Evolutionary conservation across 2,888 invertebrate species (phyloP), one percentile per base, ranked within the genome.

Genomic region (Brachyopa scutellaris): DNA sequence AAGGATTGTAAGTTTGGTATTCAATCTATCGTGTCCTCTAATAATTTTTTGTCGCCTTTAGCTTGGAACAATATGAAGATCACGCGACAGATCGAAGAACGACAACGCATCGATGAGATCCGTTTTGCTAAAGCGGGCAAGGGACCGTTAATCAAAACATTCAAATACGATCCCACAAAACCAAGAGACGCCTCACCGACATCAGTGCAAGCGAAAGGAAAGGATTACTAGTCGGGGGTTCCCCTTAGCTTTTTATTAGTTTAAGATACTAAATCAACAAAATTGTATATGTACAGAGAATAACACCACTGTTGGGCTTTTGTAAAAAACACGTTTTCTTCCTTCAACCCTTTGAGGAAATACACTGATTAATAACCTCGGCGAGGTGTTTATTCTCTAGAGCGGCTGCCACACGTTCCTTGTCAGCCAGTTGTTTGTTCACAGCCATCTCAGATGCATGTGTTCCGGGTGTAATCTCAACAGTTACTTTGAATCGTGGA

Each of bases 361-460:
- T 93, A 89, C 99, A 99, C 88, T 97, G 96, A 89, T 99, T 99
- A 4, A 99, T 97, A 9, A 99, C 97, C 89, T 96, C 95, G 31
- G 98, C 93, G 0, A 99, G 91, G 88, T 97, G 95, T 15, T 93
- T 92, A 89, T 99, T 99, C 90, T 99, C 99, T 82, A 99, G 91
- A 0, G 99, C 99, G 0, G 99, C 99, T 0, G 99, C 98, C 0
- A 99, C 97, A 84, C 99, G 91, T 90, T 99, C 99, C 89, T 99
- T 99, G 88, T 99, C 99, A 0, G 97, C 97, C 15, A 99, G 91
- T 88, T 99, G 99, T 88, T 99, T 99, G 90, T 99, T 99, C 1
- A 99, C 96, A 0, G 98, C 97, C 70, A 93, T 92, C 88, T 99
- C 99, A 0, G 98, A 96, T 6, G 94, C 94, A 88, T 99, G 99